Base-by-base conservation (phyloP, 1,140 invertebrate species). In the Maconellicoccus hirsutus region DNA sequence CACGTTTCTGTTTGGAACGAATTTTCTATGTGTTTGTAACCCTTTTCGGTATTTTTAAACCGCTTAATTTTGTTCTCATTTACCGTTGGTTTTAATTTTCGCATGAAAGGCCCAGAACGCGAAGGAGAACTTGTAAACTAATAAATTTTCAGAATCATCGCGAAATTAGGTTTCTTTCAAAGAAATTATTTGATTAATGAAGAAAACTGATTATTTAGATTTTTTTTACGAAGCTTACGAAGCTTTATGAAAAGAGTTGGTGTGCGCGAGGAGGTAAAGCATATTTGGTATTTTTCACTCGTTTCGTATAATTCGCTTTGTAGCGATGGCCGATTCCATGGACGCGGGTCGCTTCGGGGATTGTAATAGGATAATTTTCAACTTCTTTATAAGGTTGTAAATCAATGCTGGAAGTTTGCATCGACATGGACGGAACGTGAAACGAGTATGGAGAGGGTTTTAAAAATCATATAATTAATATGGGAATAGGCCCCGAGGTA, bases 121-220 rank as follows among this genome's bases (percentile, higher is more conserved):
- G 10, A 52, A 52, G 42, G 42, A 52, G n/a, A 52, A 52, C 42
- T 52, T 52, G n/a, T 52, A 52, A 52, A 52, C 42, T 52, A 52
- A 52, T 52, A 52, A 52, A 52, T 52, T 52, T 52, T 52, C 42
- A 19, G n/a, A 52, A 52, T 52, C n/a, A 52, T 52, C n/a, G 12
- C 42, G 42, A 52, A 52, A 52, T 52, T 52, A 52, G n/a, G 42
- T 52, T 52, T 52, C 42, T 52, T 52, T 52, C 42, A 52, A 52
- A 52, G 42, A 52, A 52, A 52, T 52, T 52, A 52, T 52, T 52
- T 52, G 42, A 52, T 52, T 52, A 52, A 52, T 16, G 42, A 19
- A 52, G 6, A 16, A 52, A 52, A 52, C 42, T 52, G 42, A 52
- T 52, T 52, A 52, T 52, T 52, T 52, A 52, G 42, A 52, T 8